Percentiles rank a stretch among this genome's conserved stretches.
Evolutionary conservation across 2,797 vertebrate species (phyloP).

Genomic region (Epinephelus awoara): DNA sequence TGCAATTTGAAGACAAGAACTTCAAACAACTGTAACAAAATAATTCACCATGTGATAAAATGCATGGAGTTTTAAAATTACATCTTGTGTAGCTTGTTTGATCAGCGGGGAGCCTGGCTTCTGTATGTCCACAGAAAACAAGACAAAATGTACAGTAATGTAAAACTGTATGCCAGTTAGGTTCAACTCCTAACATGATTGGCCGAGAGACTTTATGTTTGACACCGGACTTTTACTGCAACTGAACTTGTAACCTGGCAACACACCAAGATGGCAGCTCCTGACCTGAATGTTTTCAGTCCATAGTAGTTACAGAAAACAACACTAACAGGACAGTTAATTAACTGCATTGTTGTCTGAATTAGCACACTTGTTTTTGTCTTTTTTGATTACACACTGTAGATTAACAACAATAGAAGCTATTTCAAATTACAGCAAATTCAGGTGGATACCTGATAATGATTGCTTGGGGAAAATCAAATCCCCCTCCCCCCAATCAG

Average conservation of each 20-base stretch:
- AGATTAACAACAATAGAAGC: not conserved
- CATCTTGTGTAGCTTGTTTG: constrained; percentile 29
- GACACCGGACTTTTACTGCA: not conserved
- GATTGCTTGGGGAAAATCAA: not conserved
- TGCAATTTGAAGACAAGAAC: constrained; percentile 38
- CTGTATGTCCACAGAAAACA: not conserved
- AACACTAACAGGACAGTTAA: not conserved
- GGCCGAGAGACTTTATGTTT: not conserved
- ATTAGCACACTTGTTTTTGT: not conserved
- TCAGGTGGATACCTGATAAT: too few relatives aligned
- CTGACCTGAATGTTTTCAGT: not conserved
- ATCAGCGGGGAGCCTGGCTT: constrained; percentile 14
- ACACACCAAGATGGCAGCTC: not conserved
- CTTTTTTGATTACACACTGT: not conserved
- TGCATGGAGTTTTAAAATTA: constrained; percentile 15
- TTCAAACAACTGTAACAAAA: constrained; percentile 46
- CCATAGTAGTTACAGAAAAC: too few relatives aligned
- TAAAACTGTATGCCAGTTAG: not conserved
- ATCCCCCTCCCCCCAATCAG: too few relatives aligned
- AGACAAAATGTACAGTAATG: not conserved
- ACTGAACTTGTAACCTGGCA: constrained; percentile 28
- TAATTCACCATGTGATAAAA: constrained; percentile 30
- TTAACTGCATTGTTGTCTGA: not conserved
- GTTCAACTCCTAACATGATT: not conserved
- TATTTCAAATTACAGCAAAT: not conserved